Evolutionary conservation across 2,797 vertebrate genomes (phyloP), one percentile per base, ranked within the genome.

Genomic region (Lithobates pipiens): DNA sequence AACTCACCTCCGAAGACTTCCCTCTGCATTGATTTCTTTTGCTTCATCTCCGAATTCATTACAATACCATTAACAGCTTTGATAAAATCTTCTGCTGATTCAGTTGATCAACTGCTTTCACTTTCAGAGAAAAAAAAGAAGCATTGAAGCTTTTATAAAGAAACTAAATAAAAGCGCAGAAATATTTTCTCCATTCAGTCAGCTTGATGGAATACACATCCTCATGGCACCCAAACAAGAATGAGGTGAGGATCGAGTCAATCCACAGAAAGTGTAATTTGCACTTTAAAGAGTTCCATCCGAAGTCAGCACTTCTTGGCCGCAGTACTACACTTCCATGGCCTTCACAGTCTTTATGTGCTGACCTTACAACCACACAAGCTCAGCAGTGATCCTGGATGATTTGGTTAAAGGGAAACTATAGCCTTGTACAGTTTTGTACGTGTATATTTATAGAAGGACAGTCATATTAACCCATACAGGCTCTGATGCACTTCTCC

Each of bases 1-100:
- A 86, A 44, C 69, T 76, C 70, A 36, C 63, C 72, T 83, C 25
- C 88, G 90, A 89, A 88, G 87, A 89, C 91, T 90, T 90, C 85
- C 89, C 89, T 29, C 90, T 88, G 67, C 91, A 91, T 89, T 72
- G 93, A 93, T 93, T 91, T 91, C 86, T 91, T 71, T 90, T 88
- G 86, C 83, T 89, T 89, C 90, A 90, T 76, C 86, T 83, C 83
- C 77, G 86, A 85, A 80, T 80, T 73, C 86, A 86, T 90, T 89
- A 90, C 90, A 88, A 83, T 90, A 83, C 84, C 90, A 90, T 88
- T 88, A 91, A 86, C 88, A 81, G 88, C 89, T 90, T 85, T 88
- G 89, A 89, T 86, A 88, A 91, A 90, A 84, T 87, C 82, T 80
- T 57, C 18, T 90, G 89, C 89, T 90, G 89, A 91, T 92, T 90